These are phyloP conservation scores for Nebria ingens DNA, from an alignment of 1,140 invertebrate genomes.

Conservation along the genomic window DNA sequence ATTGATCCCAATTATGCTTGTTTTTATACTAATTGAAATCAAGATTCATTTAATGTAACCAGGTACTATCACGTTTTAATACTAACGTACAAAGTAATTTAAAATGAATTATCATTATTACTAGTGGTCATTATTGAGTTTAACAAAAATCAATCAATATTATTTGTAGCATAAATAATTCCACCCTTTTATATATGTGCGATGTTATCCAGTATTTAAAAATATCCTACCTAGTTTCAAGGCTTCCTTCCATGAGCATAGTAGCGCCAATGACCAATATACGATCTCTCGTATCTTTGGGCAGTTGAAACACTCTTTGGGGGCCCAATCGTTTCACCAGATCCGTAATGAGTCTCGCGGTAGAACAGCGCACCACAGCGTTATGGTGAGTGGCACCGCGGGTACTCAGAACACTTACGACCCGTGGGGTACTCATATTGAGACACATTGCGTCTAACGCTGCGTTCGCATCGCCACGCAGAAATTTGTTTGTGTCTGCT, in stretches of 20 bases:
- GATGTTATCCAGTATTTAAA: no score
- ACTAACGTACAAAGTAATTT: not conserved
- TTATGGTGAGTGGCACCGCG: constrained; percentile 70
- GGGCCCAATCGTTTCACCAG: constrained; percentile 61
- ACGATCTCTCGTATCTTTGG: constrained; percentile 68
- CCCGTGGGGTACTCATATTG: constrained; percentile 47
- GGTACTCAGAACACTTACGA: constrained; percentile 39
- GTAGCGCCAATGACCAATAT: constrained; percentile 70
- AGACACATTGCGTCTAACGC: constrained; percentile 73
- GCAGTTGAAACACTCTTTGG: constrained; percentile 57
- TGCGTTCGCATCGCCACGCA: constrained; percentile 75
- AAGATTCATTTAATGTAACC: no score
- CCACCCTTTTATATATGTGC: no score
- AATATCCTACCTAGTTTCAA: constrained; percentile 60
- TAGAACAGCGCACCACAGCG: constrained; percentile 66
- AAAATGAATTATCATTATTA: constrained; percentile 1
- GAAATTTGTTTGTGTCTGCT: constrained; percentile 86
- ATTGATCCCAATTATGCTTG: no score
- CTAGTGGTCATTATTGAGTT: no score
- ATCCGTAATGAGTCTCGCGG: constrained; percentile 65
- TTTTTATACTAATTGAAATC: no score
- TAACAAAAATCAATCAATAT: no score
- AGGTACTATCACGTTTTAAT: no score
- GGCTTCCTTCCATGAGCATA: constrained; percentile 73
- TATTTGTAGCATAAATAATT: no score